Evolutionary conservation across 2,888 invertebrate genomes (phyloP), one percentile per base, ranked within the genome.

Genomic region (Blastobasis adustella): DNA sequence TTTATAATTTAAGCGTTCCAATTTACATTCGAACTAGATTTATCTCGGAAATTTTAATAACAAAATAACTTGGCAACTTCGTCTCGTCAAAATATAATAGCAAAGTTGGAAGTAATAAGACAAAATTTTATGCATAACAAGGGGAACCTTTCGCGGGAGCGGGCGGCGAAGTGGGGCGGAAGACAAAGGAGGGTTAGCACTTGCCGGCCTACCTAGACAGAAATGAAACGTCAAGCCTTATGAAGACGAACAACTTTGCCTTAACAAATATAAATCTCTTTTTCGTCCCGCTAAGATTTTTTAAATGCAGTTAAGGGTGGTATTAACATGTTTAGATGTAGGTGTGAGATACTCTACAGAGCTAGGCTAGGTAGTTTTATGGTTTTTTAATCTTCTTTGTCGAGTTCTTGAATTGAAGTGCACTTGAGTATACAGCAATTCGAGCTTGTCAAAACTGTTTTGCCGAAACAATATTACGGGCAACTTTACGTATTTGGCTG

Each of bases 111-210:
- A 85, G 85, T 86, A 86, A 87, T 87, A 87, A 86, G 86, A 84
- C 85, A 83, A 84, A 85, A 87, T 86, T 86, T 85, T 85, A 87
- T 87, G 87, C 87, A 85, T 84, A 86, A 84, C 82, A 83, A 83
- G 82, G 84, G 82, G 83, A 75, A 73, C 73, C 69, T 71, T 75
- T 63, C 53, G 55, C 53, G 56, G 50, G 54, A 54, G 61, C 69
- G 69, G 65, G 66, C 63, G 66, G 61, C 60, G 67, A 52, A 61
- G 58, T 61, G 58, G 61, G 56, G 62, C 63, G 64, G 59, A 65
- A 63, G 61, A 62, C 58, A 53, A 58, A 62, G 75, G 76, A 68
- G 76, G 76, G 78, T 71, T 76, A 79, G 79, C 82, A 80, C 81
- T 85, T 83, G 83, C 83, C 84, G 76, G 71, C 80, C 71, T 78